phyloP scores from a whole-genome alignment of 2,797 vertebrate species.

The Fistularia tabacaria region DNA sequence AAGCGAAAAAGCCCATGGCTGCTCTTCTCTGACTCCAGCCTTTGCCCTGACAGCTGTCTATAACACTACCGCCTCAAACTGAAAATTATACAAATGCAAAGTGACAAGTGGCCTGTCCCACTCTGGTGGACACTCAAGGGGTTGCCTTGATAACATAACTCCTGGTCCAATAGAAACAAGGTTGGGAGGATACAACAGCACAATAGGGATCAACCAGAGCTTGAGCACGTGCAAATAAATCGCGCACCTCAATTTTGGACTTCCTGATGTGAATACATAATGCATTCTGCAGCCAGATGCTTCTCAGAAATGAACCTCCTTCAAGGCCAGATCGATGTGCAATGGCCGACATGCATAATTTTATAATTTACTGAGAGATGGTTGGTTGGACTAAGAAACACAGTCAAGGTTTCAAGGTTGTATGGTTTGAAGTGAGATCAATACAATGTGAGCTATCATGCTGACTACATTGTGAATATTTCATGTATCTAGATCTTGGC shows the following conservation, averaged over 20 bases:
- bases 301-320: constrained; percentile 43
- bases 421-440: constrained; percentile 26
- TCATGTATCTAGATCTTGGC: too few species aligned
- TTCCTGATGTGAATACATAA: constrained; percentile 46
- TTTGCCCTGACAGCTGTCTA: constrained; percentile 71
- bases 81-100: constrained; percentile 64
- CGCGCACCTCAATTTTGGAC: constrained; percentile 6
- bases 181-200: not conserved
- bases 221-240: constrained; percentile 1
- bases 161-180: not conserved
- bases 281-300: constrained; percentile 13
- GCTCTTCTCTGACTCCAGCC: constrained; percentile 37
- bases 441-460: too few species aligned
- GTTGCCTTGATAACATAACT: not conserved
- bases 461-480: too few species aligned
- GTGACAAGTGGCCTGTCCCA: constrained; percentile 50
- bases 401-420: constrained; percentile 48
- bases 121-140: constrained; percentile 12
- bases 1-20: constrained; percentile 40
- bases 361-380: constrained; percentile 9
- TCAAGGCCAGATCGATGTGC: constrained; percentile 58
- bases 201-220: constrained; percentile 22
- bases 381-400: constrained; percentile 36
- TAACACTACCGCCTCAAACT: constrained; percentile 64
- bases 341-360: constrained; percentile 43